Conservation (phyloP, 2,888 invertebrate species). For the Tholera decimalis region DNA sequence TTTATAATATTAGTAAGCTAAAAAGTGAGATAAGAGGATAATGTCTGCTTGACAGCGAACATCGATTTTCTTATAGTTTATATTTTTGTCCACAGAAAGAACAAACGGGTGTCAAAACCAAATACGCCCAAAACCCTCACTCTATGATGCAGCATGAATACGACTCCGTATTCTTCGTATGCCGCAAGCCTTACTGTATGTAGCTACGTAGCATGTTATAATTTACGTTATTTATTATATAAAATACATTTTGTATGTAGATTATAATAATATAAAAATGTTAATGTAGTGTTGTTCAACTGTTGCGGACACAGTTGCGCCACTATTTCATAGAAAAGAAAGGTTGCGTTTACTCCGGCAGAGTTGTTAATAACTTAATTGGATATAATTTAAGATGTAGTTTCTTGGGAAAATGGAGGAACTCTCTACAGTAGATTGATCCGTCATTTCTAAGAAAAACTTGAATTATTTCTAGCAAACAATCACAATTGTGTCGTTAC, state of each 20-base stretch:
- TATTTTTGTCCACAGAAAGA: constrained; percentile 92
- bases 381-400: too few relatives aligned
- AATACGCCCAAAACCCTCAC: constrained; percentile 97
- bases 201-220: constrained; percentile 35
- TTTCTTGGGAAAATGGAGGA: too few relatives aligned
- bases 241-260: constrained; percentile 5
- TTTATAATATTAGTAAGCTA: too few relatives aligned
- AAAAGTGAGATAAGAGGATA: too few relatives aligned
- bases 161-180: constrained; percentile 97
- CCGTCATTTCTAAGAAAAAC: too few relatives aligned
- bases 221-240: constrained; percentile 47
- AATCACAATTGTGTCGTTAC: neutral
- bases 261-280: neutral
- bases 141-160: constrained; percentile 98
- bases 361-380: too few relatives aligned
- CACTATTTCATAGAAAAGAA: neutral
- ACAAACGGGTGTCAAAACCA: constrained; percentile 94
- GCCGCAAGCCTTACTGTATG: constrained; percentile 93
- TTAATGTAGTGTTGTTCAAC: constrained; percentile 4
- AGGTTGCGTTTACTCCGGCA: neutral
- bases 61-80: neutral
- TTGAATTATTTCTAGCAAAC: too few relatives aligned
- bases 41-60: too few relatives aligned
- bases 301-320: constrained; percentile 15
- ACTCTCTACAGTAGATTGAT: too few relatives aligned